These are phyloP conservation scores for Hepsetus odoe DNA, from an alignment of 2,113 vertebrate species.

Conservation along the genomic window DNA sequence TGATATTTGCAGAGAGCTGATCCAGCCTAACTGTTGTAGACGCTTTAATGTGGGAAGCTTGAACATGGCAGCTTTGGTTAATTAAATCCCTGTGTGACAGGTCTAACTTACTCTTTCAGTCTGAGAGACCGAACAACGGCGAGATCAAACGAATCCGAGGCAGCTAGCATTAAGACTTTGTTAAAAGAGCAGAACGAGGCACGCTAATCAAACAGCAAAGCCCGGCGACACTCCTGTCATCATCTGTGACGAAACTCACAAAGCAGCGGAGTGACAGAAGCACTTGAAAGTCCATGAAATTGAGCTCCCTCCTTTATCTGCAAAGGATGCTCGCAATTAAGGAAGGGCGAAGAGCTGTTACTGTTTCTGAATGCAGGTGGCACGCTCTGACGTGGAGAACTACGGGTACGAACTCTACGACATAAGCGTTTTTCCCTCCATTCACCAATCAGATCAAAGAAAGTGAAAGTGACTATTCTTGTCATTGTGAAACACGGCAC, in stretches of 20 bases:
- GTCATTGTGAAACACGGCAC: too few species aligned
- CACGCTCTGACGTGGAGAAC: too few species aligned
- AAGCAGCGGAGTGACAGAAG: not conserved
- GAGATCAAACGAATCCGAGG: slow-evolving; percentile 55
- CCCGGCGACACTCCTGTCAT: not conserved
- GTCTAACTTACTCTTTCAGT: slow-evolving; percentile 68
- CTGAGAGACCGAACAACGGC: slow-evolving; percentile 70
- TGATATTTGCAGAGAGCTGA: slow-evolving; percentile 21
- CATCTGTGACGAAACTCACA: not conserved
- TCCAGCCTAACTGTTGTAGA: slow-evolving; percentile 67
- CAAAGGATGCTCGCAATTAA: not conserved
- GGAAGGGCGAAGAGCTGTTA: too few species aligned
- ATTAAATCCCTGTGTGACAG: slow-evolving; percentile 74
- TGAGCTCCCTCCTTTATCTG: not conserved
- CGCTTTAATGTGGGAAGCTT: slow-evolving; percentile 70
- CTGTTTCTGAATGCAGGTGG: too few species aligned
- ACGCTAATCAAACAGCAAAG: slow-evolving; percentile 20
- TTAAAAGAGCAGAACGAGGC: not conserved
- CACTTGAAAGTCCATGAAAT: not conserved
- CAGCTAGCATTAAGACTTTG: slow-evolving; percentile 58
- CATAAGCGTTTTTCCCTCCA: too few species aligned
- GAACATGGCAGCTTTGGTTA: slow-evolving; percentile 72
- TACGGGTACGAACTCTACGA: too few species aligned
- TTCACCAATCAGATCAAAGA: too few species aligned
- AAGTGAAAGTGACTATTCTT: too few species aligned